Evolutionary conservation across 2,113 vertebrate genomes (phyloP).

Genomic region (Salvelinus namaycush): DNA sequence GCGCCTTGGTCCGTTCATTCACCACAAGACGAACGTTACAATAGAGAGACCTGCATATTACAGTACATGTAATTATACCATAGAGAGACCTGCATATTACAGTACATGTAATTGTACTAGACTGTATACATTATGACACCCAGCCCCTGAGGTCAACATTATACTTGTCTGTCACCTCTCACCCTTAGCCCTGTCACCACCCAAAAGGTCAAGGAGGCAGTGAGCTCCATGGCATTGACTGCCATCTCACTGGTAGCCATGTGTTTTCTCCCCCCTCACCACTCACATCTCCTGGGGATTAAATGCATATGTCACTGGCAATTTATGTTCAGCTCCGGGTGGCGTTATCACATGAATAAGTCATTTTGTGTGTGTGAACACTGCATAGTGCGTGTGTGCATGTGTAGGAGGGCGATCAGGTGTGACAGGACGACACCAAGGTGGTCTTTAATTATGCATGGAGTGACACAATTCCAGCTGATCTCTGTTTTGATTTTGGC

Average conservation of each 20-base stretch:
- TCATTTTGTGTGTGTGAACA: slow-evolving; percentile 27
- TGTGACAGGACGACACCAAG: slow-evolving; percentile 25
- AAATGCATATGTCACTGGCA: slow-evolving; percentile 50
- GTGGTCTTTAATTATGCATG: slow-evolving; percentile 57
- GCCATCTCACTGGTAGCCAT: slow-evolving; percentile 15
- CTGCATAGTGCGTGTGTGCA: slow-evolving; percentile 12
- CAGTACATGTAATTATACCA: no score
- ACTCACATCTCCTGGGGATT: slow-evolving; percentile 21
- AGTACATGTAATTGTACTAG: no score
- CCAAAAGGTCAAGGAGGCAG: slow-evolving; percentile 27
- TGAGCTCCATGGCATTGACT: slow-evolving; percentile 41
- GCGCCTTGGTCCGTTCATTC: no score
- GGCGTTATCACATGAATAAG: slow-evolving; percentile 48
- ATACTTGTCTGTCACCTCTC: slow-evolving; percentile 19
- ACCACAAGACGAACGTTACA: no score
- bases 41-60: no score
- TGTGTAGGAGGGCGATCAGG: slow-evolving; percentile 30
- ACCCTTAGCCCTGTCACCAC: slow-evolving; percentile 32
- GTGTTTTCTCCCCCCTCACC: slow-evolving; percentile 10
- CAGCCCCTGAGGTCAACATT: no score
- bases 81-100: no score
- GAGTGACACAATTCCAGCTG: slow-evolving; percentile 49
- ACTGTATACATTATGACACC: no score
- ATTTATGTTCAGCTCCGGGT: slow-evolving; percentile 42
- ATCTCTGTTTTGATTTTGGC: slow-evolving; percentile 53